phyloP scores from a whole-genome alignment of 2,888 invertebrate genomes.

The Megaustenia siamemsis region DNA sequence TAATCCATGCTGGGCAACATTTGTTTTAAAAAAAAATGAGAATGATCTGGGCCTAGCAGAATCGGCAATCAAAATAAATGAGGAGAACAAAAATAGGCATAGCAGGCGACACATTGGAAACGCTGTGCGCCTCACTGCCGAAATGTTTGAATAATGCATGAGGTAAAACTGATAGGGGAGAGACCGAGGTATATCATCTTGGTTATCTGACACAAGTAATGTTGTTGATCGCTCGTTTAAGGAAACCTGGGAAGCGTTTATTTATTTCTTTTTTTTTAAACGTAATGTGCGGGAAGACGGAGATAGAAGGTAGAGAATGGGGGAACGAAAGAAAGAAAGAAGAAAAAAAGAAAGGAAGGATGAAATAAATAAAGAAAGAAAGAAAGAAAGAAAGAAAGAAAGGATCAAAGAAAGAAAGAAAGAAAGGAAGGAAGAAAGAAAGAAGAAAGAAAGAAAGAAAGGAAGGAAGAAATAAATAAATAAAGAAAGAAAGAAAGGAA shows the following conservation, averaged over 20 bases:
- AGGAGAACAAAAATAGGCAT: not conserved
- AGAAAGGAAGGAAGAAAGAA: no score
- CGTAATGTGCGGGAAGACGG: no score
- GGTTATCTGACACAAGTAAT: not conserved
- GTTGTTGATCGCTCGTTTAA: not conserved
- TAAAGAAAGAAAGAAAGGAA: not conserved
- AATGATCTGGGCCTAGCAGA: not conserved
- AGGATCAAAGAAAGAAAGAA: no score
- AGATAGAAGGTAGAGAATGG: no score
- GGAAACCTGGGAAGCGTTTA: not conserved
- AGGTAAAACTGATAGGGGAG: not conserved
- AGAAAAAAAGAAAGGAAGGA: no score
- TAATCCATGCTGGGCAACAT: not conserved
- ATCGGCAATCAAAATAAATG: not conserved
- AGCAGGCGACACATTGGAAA: no score
- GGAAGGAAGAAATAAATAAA: not conserved
- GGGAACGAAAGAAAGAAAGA: no score
- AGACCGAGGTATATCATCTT: not conserved
- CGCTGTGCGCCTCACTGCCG: no score
- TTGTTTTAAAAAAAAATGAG: not conserved
- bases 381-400: no score
- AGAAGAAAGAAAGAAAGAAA: no score
- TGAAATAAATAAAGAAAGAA: no score
- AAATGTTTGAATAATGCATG: slow-evolving; percentile 28
- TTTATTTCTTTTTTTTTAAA: no score